Evolutionary conservation across 1,140 invertebrate species (phyloP), one percentile per base, ranked within the genome.

Genomic region (Oreohelix idahoensis): DNA sequence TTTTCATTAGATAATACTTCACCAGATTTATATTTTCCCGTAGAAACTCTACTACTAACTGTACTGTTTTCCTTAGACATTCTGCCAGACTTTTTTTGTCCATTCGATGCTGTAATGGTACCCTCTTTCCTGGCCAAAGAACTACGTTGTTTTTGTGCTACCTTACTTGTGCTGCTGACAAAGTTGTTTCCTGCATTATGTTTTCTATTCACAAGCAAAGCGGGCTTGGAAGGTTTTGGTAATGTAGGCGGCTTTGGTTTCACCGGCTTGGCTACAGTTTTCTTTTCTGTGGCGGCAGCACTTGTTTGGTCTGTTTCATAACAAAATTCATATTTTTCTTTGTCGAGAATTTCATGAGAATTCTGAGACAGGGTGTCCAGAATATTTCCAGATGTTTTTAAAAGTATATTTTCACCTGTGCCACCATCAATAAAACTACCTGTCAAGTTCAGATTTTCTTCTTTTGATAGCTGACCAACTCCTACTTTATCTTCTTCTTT

Each of bases 181-280:
- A 11, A 2, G n/a, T 8, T 66, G 5, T 32, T 66, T 66, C 4
- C 8, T 66, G 63, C 4, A 26, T 42, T 42, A 8, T 39, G 38
- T n/a, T 73, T 73, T 73, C 20, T 5, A 42, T 42, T 20, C 17
- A 10, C 38, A 26, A 39, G 71, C 13, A 32, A 38, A 5, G 39
- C 39, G 35, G 39, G 8, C 26, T 73, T 73, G 26, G 10, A 39
- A 73, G 71, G 71, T 42, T 73, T 73, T 26, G 71, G 71, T 26
- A 73, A 45, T 26, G 23, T 73, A 15, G 71, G 36, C 39, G 71
- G 71, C 38, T 73, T 73, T 39, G 38, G 8, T 73, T 73, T 73
- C 10, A 26, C 71, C 26, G 35, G 35, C 5, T 10, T 73, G 36
- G 36, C 11, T 15, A 42, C 36, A n/a, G 38, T 11, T 39, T 20